A percentile compares a stretch with the other conserved stretches of the same genome.
Evolutionary conservation across 1,140 invertebrate species (phyloP).

Genomic region (Lasioglossum baleicum): DNA sequence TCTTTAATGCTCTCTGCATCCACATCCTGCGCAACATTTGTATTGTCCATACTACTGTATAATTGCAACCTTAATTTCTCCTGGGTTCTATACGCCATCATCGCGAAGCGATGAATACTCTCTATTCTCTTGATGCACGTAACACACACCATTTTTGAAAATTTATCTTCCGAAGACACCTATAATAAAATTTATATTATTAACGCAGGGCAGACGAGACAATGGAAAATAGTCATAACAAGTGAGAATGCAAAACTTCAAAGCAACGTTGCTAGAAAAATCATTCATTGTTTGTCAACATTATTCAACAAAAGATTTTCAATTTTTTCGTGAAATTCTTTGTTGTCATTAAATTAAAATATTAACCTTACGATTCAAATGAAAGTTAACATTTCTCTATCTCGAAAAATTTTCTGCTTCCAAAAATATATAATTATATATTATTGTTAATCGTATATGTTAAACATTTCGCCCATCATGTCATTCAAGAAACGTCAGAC

Average conservation of each 20-base stretch:
- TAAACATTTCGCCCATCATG: not conserved
- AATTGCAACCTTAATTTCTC: constrained; percentile 79
- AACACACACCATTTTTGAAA: constrained; percentile 82
- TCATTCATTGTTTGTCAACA: not conserved
- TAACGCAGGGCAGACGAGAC: not conserved
- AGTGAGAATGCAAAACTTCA: not conserved
- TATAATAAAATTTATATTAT: constrained; percentile 54
- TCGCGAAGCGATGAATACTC: constrained; percentile 81
- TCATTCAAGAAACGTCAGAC: not conserved
- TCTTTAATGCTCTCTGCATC: constrained; percentile 65
- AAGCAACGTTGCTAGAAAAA: not conserved
- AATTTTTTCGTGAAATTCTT: no score
- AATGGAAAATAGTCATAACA: not conserved
- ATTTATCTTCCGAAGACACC: constrained; percentile 80
- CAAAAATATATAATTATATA: not conserved
- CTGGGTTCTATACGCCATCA: constrained; percentile 81
- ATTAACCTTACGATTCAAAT: not conserved
- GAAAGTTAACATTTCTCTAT: not conserved
- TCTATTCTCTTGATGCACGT: constrained; percentile 81
- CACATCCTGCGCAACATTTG: constrained; percentile 44
- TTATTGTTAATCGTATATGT: not conserved
- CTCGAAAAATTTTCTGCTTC: no score
- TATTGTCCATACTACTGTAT: constrained; percentile 58
- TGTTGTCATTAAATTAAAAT: no score
- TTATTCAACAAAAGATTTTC: not conserved